Evolutionary conservation across 2,888 invertebrate genomes (phyloP).

Genomic region (Troilus luridus): DNA sequence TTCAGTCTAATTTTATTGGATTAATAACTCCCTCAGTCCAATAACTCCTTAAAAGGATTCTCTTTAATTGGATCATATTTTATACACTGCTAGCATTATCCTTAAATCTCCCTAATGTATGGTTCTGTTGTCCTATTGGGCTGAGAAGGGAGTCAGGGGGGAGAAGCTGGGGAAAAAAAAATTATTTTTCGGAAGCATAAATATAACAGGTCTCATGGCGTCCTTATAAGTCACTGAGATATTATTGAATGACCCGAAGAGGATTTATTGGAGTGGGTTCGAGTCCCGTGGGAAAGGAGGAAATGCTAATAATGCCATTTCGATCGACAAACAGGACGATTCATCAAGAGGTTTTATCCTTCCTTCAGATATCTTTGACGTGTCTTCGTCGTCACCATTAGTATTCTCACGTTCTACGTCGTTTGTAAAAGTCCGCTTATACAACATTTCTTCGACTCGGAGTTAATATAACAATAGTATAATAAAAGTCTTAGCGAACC

Average conservation of each 20-base stretch:
- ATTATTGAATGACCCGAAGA: constrained; percentile 33
- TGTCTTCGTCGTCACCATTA: constrained; percentile 10
- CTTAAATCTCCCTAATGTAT: constrained; percentile 45
- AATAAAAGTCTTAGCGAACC: no score
- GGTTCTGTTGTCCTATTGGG: constrained; percentile 34
- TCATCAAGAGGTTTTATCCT: constrained; percentile 41
- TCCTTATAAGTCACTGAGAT: constrained; percentile 37
- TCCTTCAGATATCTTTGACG: constrained; percentile 2
- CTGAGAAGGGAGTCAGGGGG: background rate
- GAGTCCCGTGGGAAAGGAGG: constrained; percentile 42
- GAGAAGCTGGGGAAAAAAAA: background rate
- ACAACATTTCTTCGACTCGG: background rate
- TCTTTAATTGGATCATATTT: constrained; percentile 50
- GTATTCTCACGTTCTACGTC: background rate
- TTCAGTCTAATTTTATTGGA: constrained; percentile 46
- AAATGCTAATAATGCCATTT: constrained; percentile 46
- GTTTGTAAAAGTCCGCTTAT: constrained; percentile 1
- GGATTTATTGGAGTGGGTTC: constrained; percentile 33
- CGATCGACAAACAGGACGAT: constrained; percentile 44
- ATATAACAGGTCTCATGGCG: constrained; percentile 43
- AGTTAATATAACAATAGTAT: no score
- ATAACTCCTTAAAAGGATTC: constrained; percentile 42
- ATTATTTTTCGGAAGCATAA: constrained; percentile 43
- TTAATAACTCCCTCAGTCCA: constrained; percentile 35
- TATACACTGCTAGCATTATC: constrained; percentile 35